Evolutionary conservation across 2,113 vertebrate genomes (phyloP), one percentile per base, ranked within the genome.

Genomic region (Caretta caretta): DNA sequence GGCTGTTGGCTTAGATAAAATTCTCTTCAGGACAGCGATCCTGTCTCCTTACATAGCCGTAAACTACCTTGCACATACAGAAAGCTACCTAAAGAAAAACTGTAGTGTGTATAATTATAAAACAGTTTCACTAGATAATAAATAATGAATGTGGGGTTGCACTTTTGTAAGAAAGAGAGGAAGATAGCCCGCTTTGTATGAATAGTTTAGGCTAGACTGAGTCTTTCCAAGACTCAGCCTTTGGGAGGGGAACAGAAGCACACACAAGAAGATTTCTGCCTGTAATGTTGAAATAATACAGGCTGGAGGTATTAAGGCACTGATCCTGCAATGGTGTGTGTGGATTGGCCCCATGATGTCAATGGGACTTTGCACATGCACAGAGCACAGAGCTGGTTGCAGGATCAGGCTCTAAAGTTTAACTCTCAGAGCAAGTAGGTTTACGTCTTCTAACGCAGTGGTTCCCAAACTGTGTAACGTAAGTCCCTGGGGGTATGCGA

Each of bases 381-480:
- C 96, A 95, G 93, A 57, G 84, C 92, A 96, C 90, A 93, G 97
- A 97, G 35, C 92, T 96, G 97, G 93, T 96, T 97, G 96, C 95
- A 97, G 96, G 97, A 97, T 79, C n/a, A 0, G 87, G 97, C 94
- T 95, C 95, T 96, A 96, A 93, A 96, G 95, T 97, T 97, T 97
- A 97, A 97, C 96, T 96, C 96, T 38, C 35, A 96, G 96, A 97
- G 97, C 96, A 96, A 97, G 96, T 97, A 97, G 96, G 96, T 97
- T 97, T 97, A n/a, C 8, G 9, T 10, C 62, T 57, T 69, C 35
- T n/a, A 69, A 69, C 9, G 17, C 62, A 69, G 35, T 35, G 62
- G 4, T 69, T 69, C 14, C 7, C 16, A 69, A n/a, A 69, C 16
- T n/a, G 35, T n/a, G 62, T 8, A n/a, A n/a, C 3, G 1, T 35